These are phyloP conservation scores for Andrena flavipes DNA, from an alignment of 2,888 invertebrate species.

Conservation along the genomic window DNA sequence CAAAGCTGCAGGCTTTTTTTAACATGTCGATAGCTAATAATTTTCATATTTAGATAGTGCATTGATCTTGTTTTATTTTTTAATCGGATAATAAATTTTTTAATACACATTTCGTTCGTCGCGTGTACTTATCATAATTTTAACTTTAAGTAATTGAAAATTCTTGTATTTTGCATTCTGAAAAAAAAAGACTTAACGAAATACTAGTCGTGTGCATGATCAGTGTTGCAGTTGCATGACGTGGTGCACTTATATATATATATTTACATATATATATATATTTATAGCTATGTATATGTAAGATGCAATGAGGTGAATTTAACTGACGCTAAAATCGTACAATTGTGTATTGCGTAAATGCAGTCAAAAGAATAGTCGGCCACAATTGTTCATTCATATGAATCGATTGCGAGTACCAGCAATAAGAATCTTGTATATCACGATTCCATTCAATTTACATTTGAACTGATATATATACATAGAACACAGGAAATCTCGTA, in stretches of 20 bases:
- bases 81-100: slow-evolving; percentile 15
- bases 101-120: slow-evolving; percentile 26
- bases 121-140: slow-evolving; percentile 44
- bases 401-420: slow-evolving; percentile 71
- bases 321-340: slow-evolving; percentile 11
- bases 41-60: slow-evolving; percentile 25
- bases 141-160: slow-evolving; percentile 23
- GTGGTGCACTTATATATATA: slow-evolving; percentile 57
- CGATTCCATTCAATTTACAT: slow-evolving; percentile 20
- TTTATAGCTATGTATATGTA: slow-evolving; percentile 47
- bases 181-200: slow-evolving; percentile 20
- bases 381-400: slow-evolving; percentile 38
- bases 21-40: slow-evolving; percentile 39
- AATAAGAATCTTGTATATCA: slow-evolving; percentile 67
- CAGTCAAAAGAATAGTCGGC: slow-evolving; percentile 58
- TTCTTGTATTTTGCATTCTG: slow-evolving; percentile 44
- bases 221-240: slow-evolving; percentile 59
- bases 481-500: slow-evolving; percentile 23
- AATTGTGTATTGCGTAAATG: slow-evolving; percentile 71
- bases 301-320: slow-evolving; percentile 44
- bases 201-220: slow-evolving; percentile 64
- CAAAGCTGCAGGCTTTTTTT: slow-evolving; percentile 40
- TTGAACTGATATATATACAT: slow-evolving; percentile 18
- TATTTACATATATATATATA: slow-evolving; percentile 47
- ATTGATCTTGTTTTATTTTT: slow-evolving; percentile 14